A percentile compares a stretch with the other conserved stretches of the same genome.
phyloP scores from a whole-genome alignment of 30 jellyfish, hydroid and myxozoan species.

The Aurelia sp. region DNA sequence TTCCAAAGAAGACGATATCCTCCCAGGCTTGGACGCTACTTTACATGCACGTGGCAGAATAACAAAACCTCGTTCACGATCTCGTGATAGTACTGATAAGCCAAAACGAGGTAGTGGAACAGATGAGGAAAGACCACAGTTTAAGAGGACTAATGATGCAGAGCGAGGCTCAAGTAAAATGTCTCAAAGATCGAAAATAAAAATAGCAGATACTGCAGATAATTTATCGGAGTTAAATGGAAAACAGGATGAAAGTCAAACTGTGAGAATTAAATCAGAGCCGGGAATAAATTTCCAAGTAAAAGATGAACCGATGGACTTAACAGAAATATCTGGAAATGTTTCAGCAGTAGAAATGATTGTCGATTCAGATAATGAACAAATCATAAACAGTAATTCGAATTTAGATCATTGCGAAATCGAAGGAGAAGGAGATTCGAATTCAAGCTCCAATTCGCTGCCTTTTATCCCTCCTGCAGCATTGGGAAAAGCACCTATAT shows the following conservation, averaged over 20 bases:
- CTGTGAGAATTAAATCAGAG: constrained; percentile 27
- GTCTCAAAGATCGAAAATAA: too few species aligned
- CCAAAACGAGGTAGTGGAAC: constrained; percentile 42
- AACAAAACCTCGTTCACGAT: constrained; percentile 26
- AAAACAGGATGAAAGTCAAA: background rate
- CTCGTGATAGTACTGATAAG: constrained; percentile 52
- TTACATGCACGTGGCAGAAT: constrained; percentile 24
- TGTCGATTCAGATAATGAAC: constrained; percentile 48
- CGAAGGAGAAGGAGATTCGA: constrained; percentile 34
- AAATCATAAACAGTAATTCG: background rate
- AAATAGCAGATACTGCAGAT: background rate
- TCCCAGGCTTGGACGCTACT: constrained; percentile 55
- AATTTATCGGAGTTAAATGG: background rate
- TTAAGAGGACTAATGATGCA: background rate
- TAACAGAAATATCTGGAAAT: constrained; percentile 23
- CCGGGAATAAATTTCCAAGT: constrained; percentile 16
- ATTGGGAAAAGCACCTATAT: constrained; percentile 44
- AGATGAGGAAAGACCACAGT: constrained; percentile 42
- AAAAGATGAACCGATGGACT: constrained; percentile 61
- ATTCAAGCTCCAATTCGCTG: constrained; percentile 16
- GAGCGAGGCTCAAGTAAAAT: too few species aligned
- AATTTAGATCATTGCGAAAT: background rate
- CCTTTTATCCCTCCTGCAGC: constrained; percentile 89
- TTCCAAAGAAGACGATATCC: constrained; percentile 13
- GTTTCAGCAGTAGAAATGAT: constrained; percentile 20